phyloP scores from a whole-genome alignment of 2,888 invertebrate genomes.

The Cheilosia vernalis region DNA sequence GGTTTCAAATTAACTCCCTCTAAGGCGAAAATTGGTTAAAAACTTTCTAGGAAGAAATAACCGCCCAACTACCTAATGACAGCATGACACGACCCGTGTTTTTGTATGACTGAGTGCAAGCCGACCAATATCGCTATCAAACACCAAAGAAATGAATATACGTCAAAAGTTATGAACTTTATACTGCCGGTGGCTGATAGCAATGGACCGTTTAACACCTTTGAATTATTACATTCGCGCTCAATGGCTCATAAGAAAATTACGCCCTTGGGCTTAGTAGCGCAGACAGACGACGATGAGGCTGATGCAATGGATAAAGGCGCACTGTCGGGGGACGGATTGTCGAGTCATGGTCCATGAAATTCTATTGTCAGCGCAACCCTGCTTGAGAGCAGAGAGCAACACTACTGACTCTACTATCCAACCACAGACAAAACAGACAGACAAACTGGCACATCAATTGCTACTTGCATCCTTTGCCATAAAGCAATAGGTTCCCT shows the following conservation, averaged over 20 bases:
- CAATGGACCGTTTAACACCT: slow-evolving; percentile 68
- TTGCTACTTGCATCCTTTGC: slow-evolving; percentile 57
- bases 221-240: slow-evolving; percentile 64
- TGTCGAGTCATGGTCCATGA: slow-evolving; percentile 45
- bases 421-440: slow-evolving; percentile 29
- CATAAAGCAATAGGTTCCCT: slow-evolving; percentile 63
- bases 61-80: slow-evolving; percentile 12
- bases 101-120: neutral
- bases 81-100: slow-evolving; percentile 13
- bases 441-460: slow-evolving; percentile 54
- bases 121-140: no score
- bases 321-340: slow-evolving; percentile 21
- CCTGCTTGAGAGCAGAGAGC: slow-evolving; percentile 14
- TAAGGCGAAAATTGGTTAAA: slow-evolving; percentile 18
- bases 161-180: slow-evolving; percentile 67
- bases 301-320: slow-evolving; percentile 16
- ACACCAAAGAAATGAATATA: slow-evolving; percentile 40
- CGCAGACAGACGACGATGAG: slow-evolving; percentile 44
- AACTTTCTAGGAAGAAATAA: slow-evolving; percentile 18
- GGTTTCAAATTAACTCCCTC: slow-evolving; percentile 13
- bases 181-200: slow-evolving; percentile 54
- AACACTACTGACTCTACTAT: slow-evolving; percentile 41
- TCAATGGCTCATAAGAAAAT: slow-evolving; percentile 68
- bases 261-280: slow-evolving; percentile 53
- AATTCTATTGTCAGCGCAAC: slow-evolving; percentile 58